Percentiles rank a stretch among this genome's conserved stretches.
phyloP scores from a whole-genome alignment of 2,888 invertebrate genomes.

The Mythimna pallens region DNA sequence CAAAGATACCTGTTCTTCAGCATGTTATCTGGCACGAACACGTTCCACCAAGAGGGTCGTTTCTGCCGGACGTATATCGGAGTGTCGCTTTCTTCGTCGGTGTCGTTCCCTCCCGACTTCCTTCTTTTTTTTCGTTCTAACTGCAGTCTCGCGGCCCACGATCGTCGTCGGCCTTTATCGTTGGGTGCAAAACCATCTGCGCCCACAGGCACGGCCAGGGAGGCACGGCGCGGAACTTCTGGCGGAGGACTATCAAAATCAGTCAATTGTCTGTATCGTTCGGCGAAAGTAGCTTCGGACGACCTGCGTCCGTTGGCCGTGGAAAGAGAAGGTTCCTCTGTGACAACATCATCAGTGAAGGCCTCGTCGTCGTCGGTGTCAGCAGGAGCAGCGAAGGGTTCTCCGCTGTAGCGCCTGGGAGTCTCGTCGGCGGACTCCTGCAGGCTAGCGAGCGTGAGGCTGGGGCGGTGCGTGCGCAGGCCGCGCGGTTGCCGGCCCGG shows the following conservation, averaged over 20 bases:
- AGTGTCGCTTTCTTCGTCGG: slow-evolving; percentile 84
- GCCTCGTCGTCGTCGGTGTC: slow-evolving; percentile 86
- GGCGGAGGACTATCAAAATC: slow-evolving; percentile 86
- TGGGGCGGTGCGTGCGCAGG: slow-evolving; percentile 83
- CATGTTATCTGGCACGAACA: slow-evolving; percentile 95
- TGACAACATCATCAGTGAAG: slow-evolving; percentile 78
- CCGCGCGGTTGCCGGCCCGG: slow-evolving; percentile 79
- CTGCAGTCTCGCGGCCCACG: slow-evolving; percentile 91
- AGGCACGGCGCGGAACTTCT: slow-evolving; percentile 85
- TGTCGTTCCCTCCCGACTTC: slow-evolving; percentile 88
- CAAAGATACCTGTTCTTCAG: slow-evolving; percentile 92
- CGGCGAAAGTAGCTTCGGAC: slow-evolving; percentile 86
- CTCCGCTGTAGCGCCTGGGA: slow-evolving; percentile 85
- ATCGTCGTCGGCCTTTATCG: slow-evolving; percentile 91
- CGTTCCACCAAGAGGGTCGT: slow-evolving; percentile 97
- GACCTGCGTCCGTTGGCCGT: slow-evolving; percentile 85
- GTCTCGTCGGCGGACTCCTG: slow-evolving; percentile 86
- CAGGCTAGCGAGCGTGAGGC: slow-evolving; percentile 86
- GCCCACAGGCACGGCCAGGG: slow-evolving; percentile 83
- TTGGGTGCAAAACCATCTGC: slow-evolving; percentile 79
- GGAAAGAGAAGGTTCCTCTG: slow-evolving; percentile 74
- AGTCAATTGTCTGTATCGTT: slow-evolving; percentile 85
- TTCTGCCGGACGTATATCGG: slow-evolving; percentile 92
- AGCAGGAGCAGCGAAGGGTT: slow-evolving; percentile 77
- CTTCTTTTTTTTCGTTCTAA: slow-evolving; percentile 90